Evolutionary conservation across 2,888 invertebrate species (phyloP).

Genomic region (Diarsia brunnea): DNA sequence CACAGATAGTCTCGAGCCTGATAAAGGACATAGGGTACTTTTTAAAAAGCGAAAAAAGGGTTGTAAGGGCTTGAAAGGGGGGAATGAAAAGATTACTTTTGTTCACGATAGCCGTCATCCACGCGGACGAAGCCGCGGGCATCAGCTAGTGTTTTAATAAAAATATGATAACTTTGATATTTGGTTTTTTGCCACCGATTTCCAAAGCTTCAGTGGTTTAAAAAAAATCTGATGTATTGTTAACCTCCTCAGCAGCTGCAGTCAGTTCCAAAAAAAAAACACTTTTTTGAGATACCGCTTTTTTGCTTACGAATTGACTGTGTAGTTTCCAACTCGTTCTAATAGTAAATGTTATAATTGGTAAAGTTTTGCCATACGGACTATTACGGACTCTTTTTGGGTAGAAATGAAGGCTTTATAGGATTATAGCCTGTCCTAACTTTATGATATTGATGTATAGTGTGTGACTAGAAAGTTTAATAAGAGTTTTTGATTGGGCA

Average conservation of each 20-base stretch:
- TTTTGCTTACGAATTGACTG: not conserved
- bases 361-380: slow-evolving; percentile 36
- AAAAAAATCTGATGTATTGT: too few species aligned
- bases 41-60: too few species aligned
- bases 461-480: slow-evolving; percentile 7
- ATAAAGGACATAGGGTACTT: too few species aligned
- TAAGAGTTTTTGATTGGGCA: slow-evolving; percentile 5
- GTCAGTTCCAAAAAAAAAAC: not conserved
- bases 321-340: slow-evolving; percentile 39
- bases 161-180: too few species aligned
- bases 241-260: too few species aligned
- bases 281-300: not conserved
- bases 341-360: slow-evolving; percentile 52
- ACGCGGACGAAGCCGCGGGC: too few species aligned
- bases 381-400: slow-evolving; percentile 34
- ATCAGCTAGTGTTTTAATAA: too few species aligned
- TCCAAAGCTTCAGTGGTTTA: too few species aligned
- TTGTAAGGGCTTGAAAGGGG: too few species aligned
- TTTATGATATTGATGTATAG: slow-evolving; percentile 38
- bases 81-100: too few species aligned
- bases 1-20: too few species aligned
- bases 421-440: slow-evolving; percentile 25
- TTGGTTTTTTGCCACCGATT: not conserved
- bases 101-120: too few species aligned
- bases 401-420: slow-evolving; percentile 17